Conservation (phyloP, 2,113 vertebrate genomes). For the Casuarius casuarius region DNA sequence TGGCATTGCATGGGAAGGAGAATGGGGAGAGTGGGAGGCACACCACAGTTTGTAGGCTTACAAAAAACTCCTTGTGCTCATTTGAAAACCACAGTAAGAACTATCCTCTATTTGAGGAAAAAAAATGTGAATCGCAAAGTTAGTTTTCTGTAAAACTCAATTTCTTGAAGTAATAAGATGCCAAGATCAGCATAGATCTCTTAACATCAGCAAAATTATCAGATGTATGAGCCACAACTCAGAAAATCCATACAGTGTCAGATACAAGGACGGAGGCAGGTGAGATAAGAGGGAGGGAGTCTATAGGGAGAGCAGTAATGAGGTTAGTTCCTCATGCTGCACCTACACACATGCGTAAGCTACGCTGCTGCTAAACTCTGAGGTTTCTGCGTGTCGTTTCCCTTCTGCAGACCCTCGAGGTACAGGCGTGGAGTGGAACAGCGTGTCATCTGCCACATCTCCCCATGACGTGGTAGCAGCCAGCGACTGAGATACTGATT, state of each 20-base stretch:
- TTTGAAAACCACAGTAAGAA: neutral
- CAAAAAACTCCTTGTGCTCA: neutral
- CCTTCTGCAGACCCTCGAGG: neutral
- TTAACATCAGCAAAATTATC: too few species aligned
- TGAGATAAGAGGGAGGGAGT: neutral
- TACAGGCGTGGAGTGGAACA: neutral
- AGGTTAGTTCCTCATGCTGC: neutral
- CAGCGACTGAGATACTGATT: too few species aligned
- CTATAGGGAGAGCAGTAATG: neutral
- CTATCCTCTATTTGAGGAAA: too few species aligned
- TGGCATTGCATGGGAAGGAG: neutral
- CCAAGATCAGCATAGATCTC: neutral
- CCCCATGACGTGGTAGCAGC: too few species aligned
- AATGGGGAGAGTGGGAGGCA: neutral
- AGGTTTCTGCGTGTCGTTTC: neutral
- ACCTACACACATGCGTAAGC: neutral
- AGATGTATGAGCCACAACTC: neutral
- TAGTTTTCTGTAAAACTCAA: neutral
- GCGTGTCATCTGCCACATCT: neutral
- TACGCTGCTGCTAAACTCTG: neutral
- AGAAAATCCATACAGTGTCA: neutral
- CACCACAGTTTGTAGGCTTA: neutral
- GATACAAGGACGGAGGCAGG: neutral
- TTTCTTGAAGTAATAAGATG: neutral
- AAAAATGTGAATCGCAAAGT: too few species aligned